Conservation (phyloP, 1,140 invertebrate genomes). For the Lordiphosa stackelbergi region DNA sequence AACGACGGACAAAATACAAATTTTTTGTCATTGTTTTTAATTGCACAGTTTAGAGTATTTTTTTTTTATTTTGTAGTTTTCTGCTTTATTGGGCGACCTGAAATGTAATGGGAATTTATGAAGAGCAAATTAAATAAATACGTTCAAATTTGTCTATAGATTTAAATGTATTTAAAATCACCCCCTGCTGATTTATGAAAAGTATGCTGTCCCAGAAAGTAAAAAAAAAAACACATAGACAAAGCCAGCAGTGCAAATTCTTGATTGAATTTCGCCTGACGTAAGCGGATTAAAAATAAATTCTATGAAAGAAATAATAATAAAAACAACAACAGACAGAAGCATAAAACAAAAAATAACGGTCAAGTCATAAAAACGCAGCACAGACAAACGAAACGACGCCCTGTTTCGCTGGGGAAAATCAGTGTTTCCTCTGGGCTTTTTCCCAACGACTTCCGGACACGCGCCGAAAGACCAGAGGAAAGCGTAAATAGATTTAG, state of each 20-base stretch:
- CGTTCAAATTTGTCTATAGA: slow-evolving; percentile 30
- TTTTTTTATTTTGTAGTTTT: slow-evolving; percentile 3
- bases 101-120: slow-evolving; percentile 30
- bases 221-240: neutral
- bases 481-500: neutral
- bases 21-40: slow-evolving; percentile 9
- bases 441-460: slow-evolving; percentile 25
- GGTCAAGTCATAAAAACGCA: slow-evolving; percentile 49
- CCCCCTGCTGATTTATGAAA: slow-evolving; percentile 38
- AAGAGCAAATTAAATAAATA: slow-evolving; percentile 24
- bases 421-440: neutral
- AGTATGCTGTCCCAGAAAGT: slow-evolving; percentile 1
- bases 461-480: slow-evolving; percentile 20
- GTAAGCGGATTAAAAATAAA: slow-evolving; percentile 60
- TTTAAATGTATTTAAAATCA: slow-evolving; percentile 33
- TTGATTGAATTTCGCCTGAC: slow-evolving; percentile 59
- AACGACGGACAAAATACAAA: slow-evolving; percentile 1
- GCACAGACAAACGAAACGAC: slow-evolving; percentile 17
- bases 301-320: slow-evolving; percentile 35
- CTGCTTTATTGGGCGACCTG: slow-evolving; percentile 11
- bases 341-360: slow-evolving; percentile 47
- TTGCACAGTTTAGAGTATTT: slow-evolving; percentile 6
- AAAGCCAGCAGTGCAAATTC: slow-evolving; percentile 40
- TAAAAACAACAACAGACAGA: slow-evolving; percentile 36
- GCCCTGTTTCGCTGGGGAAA: neutral